phyloP scores from a whole-genome alignment of 2,113 vertebrate genomes.

The Nematolebias whitei region DNA sequence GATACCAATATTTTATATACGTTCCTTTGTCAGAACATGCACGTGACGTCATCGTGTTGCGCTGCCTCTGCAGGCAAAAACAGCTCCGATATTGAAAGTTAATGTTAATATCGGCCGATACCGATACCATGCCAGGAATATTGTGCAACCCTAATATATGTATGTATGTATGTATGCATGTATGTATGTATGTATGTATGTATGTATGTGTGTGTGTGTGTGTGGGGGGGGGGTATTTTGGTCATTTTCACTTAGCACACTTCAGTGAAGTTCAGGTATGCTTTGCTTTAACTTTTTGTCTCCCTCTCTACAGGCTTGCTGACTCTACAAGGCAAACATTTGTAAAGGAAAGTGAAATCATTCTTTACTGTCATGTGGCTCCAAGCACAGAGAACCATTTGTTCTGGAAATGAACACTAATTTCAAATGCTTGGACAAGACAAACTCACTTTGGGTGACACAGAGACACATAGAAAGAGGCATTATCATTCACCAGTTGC shows the following conservation, averaged over 20 bases:
- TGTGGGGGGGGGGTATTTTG: too few species aligned
- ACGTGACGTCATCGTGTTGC: too few species aligned
- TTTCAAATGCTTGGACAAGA: constrained; percentile 63
- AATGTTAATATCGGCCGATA: too few species aligned
- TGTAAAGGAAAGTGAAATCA: constrained; percentile 38
- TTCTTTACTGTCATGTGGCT: constrained; percentile 41
- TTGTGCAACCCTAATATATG: too few species aligned
- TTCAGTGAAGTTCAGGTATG: not conserved
- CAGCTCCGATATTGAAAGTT: too few species aligned
- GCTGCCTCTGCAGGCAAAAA: too few species aligned
- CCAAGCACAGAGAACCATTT: constrained; percentile 43
- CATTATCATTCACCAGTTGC: constrained; percentile 51
- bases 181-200: too few species aligned
- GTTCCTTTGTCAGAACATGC: too few species aligned
- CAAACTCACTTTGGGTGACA: constrained; percentile 57
- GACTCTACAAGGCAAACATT: constrained; percentile 31
- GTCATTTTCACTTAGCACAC: not conserved
- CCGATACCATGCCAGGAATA: too few species aligned
- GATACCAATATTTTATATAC: too few species aligned
- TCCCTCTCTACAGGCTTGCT: constrained; percentile 8
- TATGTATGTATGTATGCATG: too few species aligned
- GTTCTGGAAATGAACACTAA: constrained; percentile 64
- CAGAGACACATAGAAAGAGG: constrained; percentile 33
- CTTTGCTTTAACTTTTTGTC: constrained; percentile 4
- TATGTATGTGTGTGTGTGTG: too few species aligned